Evolutionary conservation across 2,113 vertebrate genomes (phyloP).

Genomic region (Archocentrus centrarchus): DNA sequence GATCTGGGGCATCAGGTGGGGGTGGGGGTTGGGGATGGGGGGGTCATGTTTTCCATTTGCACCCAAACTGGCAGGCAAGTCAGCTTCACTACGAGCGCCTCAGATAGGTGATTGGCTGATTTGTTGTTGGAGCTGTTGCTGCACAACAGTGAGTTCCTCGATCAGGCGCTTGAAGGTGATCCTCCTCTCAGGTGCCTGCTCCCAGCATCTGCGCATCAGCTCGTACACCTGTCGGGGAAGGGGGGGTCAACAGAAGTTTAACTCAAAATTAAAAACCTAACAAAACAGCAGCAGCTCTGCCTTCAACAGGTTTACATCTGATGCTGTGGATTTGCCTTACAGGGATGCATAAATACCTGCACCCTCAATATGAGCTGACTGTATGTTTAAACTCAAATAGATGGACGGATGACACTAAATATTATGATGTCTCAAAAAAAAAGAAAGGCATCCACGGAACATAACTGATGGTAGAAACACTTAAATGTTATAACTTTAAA

Average conservation of each 20-base stretch:
- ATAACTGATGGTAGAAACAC: too few species aligned
- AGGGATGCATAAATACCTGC: background rate
- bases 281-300: background rate
- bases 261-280: background rate
- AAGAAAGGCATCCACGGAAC: too few species aligned
- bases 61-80: background rate
- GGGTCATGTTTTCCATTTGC: background rate
- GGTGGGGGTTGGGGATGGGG: too few species aligned
- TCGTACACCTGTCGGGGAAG: conserved; percentile 86
- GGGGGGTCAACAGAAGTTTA: background rate
- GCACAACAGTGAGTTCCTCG: conserved; percentile 86
- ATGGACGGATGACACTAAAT: background rate
- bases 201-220: conserved; percentile 95
- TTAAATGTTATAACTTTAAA: too few species aligned
- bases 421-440: background rate
- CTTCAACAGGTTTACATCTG: background rate
- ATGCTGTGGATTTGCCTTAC: background rate
- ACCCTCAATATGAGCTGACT: background rate
- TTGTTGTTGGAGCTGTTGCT: conserved; percentile 54
- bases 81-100: background rate
- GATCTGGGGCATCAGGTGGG: background rate
- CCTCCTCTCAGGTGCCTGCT: conserved; percentile 84
- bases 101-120: background rate
- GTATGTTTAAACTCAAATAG: background rate
- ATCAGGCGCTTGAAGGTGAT: conserved; percentile 91